Conservation (phyloP, 2,888 invertebrate genomes). For the Thera obeliscata region DNA sequence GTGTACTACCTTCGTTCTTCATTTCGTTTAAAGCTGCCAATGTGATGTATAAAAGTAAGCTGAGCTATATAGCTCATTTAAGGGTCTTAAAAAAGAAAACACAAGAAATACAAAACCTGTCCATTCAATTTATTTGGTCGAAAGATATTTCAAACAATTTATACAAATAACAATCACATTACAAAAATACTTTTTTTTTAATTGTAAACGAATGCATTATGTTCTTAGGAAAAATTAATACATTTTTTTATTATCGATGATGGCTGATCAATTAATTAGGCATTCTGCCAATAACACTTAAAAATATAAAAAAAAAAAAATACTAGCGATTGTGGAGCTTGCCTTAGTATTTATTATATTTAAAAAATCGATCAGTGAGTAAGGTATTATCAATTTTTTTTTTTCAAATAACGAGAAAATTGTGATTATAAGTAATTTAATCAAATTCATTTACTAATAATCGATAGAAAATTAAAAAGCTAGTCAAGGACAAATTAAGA, state of each 20-base stretch:
- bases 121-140: conserved; percentile 34
- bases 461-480: not conserved
- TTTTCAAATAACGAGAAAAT: not conserved
- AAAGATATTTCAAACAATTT: conserved; percentile 28
- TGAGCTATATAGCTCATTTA: conserved; percentile 16
- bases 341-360: conserved; percentile 4
- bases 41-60: conserved; percentile 13
- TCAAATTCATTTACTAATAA: too few relatives aligned
- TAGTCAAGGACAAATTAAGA: not conserved
- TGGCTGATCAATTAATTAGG: conserved; percentile 17
- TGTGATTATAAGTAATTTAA: not conserved
- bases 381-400: not conserved
- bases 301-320: conserved; percentile 6
- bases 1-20: conserved; percentile 4
- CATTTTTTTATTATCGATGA: conserved; percentile 19
- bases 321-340: conserved; percentile 23
- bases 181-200: conserved; percentile 26
- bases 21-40: conserved; percentile 15
- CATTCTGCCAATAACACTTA: conserved; percentile 28
- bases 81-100: conserved; percentile 29
- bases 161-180: conserved; percentile 31
- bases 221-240: conserved; percentile 26
- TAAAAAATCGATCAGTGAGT: not conserved
- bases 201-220: conserved; percentile 23
- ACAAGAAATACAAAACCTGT: conserved; percentile 24